Base-by-base conservation (phyloP, 2,888 invertebrate species). In the Coenonympha glycerion region DNA sequence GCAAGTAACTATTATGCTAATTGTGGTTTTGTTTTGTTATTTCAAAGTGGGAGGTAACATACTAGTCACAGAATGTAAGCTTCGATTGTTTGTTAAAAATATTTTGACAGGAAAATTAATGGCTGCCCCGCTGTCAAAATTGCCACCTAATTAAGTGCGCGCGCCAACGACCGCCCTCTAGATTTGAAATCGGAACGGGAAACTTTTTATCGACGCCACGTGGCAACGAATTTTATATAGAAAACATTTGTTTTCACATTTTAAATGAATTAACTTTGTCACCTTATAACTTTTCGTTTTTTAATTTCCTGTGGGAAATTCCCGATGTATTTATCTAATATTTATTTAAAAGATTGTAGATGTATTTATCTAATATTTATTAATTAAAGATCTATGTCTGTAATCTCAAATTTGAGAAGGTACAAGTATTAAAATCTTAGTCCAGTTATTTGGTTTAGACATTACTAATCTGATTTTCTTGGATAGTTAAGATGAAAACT, bases 1-100 rank as follows among this genome's bases (percentile, higher is more conserved):
- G 63, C 64, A 79, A 77, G 68, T 73, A 76, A 70, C 76, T 69
- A 77, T 83, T 86, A 86, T 79, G 86, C 86, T 86, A 87, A 87
- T 87, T 87, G 87, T 86, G 87, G 87, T 87, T 86, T 80, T 79
- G 78, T 81, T 84, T 86, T 83, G 83, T 85, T 81, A 65, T 60
- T 59, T 57, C 56, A 69, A 75, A 69, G 64, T 76, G 71, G 81
- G 84, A 66, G 79, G 71, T 52, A 51, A 53, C 61, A 61, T 60
- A 59, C 55, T 59, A 60, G 46, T 58, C 53, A 57, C 60, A 67
- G 61, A 72, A 71, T 71, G 57, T 59, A 67, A 67, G 66, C 68
- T 63, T 68, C 69, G 73, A 86, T 85, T 85, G 86, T 86, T 87
- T 87, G 84, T 46, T 70, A 69, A 87, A 79, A 87, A 86, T 87